Base-by-base conservation (phyloP, 2,888 invertebrate genomes). In the Eupithecia insigniata region DNA sequence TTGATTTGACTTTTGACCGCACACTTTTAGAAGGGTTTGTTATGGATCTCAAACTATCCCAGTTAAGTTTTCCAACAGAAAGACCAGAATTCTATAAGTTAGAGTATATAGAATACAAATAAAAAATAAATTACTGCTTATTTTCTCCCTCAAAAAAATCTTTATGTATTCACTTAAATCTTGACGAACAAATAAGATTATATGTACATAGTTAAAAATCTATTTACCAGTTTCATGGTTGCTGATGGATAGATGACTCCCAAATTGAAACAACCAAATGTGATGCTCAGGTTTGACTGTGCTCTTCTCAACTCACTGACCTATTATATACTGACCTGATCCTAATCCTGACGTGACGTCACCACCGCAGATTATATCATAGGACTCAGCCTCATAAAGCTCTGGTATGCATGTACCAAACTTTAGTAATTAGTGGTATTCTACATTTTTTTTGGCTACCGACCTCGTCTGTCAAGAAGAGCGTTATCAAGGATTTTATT, bases 191-290 rank as follows among this genome's bases (percentile, higher is more conserved):
- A 43, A 3, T 26, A n/a, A 66, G 67, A 39, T 12, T 10, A 28
- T 36, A 66, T 61, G n/a, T n/a, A n/a, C n/a, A 28, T 30, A 5
- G 34, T 26, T 26, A 65, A 75, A 73, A 77, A 71, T 75, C 79
- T 69, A 55, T 14, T 92, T 92, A 93, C 93, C 92, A 93, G 89
- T 89, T 92, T 92, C 93, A 93, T 93, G 81, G 88, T 91, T 80
- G 75, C 71, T 77, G 68, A 76, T 74, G 76, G 75, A 76, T 74
- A 74, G 73, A 73, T 69, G 69, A 69, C 80, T 75, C 69, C 78
- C 67, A 72, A 74, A 73, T 68, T 65, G 78, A 71, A 77, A 84
- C 82, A 75, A 79, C 82, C 82, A 79, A 87, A 85, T 82, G 82
- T 83, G 85, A 87, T 79, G 84, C 82, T 84, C 75, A 76, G 80